These are phyloP conservation scores for Myrmophylax atrothorax DNA, from an alignment of 2,113 vertebrate species.

Conservation along the genomic window DNA sequence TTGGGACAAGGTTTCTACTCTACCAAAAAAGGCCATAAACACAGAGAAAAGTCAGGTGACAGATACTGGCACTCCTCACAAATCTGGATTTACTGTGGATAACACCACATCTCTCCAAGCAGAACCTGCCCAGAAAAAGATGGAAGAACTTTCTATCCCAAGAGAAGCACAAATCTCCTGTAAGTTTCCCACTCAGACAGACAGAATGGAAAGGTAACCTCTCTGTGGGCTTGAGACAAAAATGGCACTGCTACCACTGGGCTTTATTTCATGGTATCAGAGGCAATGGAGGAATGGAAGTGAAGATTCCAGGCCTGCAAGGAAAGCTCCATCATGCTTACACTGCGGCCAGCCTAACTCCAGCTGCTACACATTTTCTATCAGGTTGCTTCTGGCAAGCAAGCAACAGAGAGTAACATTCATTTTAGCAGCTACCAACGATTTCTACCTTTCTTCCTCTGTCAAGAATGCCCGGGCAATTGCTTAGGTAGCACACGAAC, in stretches of 20 bases:
- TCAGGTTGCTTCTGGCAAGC: neutral
- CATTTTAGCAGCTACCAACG: neutral
- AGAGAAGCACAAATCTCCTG: neutral
- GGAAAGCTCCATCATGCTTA: neutral
- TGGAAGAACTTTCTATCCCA: neutral
- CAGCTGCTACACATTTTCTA: neutral
- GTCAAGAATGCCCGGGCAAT: neutral
- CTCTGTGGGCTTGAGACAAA: neutral
- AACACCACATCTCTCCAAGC: neutral
- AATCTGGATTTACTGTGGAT: neutral
- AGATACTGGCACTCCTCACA: neutral
- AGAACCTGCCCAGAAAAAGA: neutral
- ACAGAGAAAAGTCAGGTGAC: neutral
- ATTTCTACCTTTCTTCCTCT: slow-evolving; percentile 7
- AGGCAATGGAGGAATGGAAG: neutral
- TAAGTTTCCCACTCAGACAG: neutral
- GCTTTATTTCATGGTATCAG: neutral
- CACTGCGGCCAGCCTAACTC: neutral
- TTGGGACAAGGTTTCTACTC: neutral
- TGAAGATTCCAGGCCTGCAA: fast-evolving
- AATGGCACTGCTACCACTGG: neutral
- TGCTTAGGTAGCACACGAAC: neutral
- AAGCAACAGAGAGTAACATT: neutral
- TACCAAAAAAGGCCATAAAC: neutral
- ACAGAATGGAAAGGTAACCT: neutral